phyloP scores from a whole-genome alignment of 2,888 invertebrate species.

The Tachina fera region DNA sequence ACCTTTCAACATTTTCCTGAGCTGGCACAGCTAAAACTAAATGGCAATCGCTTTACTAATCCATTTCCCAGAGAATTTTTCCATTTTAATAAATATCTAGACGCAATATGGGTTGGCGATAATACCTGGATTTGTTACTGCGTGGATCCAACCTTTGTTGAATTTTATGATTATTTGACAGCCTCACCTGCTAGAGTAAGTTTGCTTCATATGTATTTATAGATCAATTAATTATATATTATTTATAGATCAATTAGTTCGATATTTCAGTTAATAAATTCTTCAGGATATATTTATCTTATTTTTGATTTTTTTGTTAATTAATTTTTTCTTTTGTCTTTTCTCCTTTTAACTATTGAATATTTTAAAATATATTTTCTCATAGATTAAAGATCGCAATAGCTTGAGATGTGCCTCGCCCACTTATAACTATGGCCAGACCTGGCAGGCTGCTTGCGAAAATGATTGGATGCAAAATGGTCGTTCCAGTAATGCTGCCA shows the following conservation, averaged over 20 bases:
- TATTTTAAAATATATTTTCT: neutral
- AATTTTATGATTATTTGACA: constrained; percentile 86
- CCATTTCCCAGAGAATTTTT: constrained; percentile 86
- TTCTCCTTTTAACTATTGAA: too few relatives aligned
- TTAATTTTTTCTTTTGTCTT: too few relatives aligned
- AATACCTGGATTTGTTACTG: constrained; percentile 92
- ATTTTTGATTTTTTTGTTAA: too few relatives aligned
- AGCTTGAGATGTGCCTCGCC: constrained; percentile 88
- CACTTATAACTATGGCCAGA: constrained; percentile 85
- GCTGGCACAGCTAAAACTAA: constrained; percentile 86
- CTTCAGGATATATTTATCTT: too few relatives aligned
- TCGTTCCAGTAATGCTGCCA: constrained; percentile 82
- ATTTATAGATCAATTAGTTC: too few relatives aligned
- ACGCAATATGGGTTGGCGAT: constrained; percentile 86
- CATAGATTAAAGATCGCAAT: constrained; percentile 79
- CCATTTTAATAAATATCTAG: constrained; percentile 85
- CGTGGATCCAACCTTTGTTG: constrained; percentile 84
- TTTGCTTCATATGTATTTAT: neutral
- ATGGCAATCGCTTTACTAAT: constrained; percentile 88
- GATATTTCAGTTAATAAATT: too few relatives aligned
- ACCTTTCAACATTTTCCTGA: constrained; percentile 87
- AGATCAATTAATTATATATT: too few relatives aligned
- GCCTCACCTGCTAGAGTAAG: constrained; percentile 84
- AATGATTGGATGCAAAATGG: constrained; percentile 85
- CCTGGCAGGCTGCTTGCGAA: constrained; percentile 88